These are phyloP conservation scores for Noctua comes DNA, from an alignment of 2,888 invertebrate genomes.

Conservation along the genomic window DNA sequence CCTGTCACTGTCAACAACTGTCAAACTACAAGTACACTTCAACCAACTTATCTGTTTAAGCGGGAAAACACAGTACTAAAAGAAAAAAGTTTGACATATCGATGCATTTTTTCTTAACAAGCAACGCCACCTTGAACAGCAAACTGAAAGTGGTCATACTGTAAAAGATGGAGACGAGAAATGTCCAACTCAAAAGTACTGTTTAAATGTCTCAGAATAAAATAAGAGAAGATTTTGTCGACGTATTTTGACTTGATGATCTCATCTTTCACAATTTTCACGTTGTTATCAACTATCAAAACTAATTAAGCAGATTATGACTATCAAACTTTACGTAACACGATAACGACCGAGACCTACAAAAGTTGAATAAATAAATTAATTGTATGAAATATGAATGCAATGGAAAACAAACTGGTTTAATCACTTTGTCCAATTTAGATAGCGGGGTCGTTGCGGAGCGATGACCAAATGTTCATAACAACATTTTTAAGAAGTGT, in stretches of 20 bases:
- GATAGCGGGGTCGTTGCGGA: constrained; percentile 52
- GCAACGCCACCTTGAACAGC: neutral
- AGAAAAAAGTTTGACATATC: no score
- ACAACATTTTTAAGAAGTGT: constrained; percentile 45
- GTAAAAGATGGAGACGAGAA: neutral
- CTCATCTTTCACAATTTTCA: constrained; percentile 12
- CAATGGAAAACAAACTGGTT: constrained; percentile 71
- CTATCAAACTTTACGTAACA: constrained; percentile 68
- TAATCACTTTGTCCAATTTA: constrained; percentile 71
- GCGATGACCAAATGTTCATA: constrained; percentile 52
- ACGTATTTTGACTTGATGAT: neutral
- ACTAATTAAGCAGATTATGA: constrained; percentile 41
- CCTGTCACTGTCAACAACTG: neutral
- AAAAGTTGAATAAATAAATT: constrained; percentile 66
- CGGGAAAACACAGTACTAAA: no score
- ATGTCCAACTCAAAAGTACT: neutral
- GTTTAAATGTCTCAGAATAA: neutral
- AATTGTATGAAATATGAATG: constrained; percentile 64
- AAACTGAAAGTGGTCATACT: neutral
- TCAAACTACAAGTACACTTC: neutral
- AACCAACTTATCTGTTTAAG: no score
- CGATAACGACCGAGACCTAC: constrained; percentile 70
- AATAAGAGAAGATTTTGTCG: neutral
- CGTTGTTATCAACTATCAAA: constrained; percentile 19
- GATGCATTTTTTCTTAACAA: no score